These are phyloP conservation scores for Sminthurinus aureus DNA, from an alignment of 2,888 invertebrate genomes.

Conservation along the genomic window DNA sequence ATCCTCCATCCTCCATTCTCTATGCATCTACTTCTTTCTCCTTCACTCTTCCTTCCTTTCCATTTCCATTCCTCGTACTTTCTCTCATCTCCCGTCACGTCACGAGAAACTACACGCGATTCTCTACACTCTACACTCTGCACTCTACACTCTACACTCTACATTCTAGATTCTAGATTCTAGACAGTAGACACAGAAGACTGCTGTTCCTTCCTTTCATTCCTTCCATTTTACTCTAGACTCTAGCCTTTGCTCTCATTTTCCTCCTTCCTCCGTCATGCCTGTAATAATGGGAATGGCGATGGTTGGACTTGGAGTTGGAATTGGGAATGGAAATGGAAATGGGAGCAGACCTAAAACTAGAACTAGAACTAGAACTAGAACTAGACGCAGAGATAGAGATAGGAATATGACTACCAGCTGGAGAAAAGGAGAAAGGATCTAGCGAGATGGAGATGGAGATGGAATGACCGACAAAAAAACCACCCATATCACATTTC, in stretches of 20 bases:
- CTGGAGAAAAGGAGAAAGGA: not conserved
- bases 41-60: not conserved
- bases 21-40: not conserved
- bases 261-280: too few relatives aligned
- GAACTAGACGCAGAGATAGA: not conserved
- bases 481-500: not conserved
- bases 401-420: not conserved
- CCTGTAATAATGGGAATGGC: too few relatives aligned
- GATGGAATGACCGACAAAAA: not conserved
- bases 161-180: too few relatives aligned
- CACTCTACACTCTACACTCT: too few relatives aligned
- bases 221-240: too few relatives aligned
- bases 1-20: not conserved
- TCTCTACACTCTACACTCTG: too few relatives aligned
- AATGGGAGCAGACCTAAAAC: not conserved
- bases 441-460: not conserved
- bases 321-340: not conserved
- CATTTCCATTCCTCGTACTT: too few relatives aligned
- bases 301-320: not conserved
- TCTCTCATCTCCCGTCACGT: too few relatives aligned
- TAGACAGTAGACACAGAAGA: too few relatives aligned
- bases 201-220: not conserved
- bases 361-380: not conserved
- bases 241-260: too few relatives aligned
- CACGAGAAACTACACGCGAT: too few relatives aligned